A percentile compares a stretch with the other conserved stretches of the same genome.
These are phyloP conservation scores for Parapristionchus giblindavisi DNA, from an alignment of 2,888 invertebrate species.

Conservation along the genomic window DNA sequence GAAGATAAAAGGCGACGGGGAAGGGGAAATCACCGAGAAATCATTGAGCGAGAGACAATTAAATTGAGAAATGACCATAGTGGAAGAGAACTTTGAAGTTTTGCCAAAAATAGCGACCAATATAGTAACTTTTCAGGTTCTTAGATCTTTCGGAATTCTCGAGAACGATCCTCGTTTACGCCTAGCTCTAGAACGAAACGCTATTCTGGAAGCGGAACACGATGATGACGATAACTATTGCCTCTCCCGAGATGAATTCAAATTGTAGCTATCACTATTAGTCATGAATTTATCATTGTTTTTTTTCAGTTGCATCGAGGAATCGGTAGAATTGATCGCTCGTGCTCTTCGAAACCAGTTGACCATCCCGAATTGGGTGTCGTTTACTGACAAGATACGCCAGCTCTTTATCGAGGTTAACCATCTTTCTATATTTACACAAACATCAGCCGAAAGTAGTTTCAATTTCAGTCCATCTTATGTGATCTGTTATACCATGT, in stretches of 20 bases:
- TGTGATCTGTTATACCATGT: conserved; percentile 8
- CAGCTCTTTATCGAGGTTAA: conserved; percentile 92
- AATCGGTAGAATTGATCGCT: conserved; percentile 53
- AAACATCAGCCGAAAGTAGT: neutral
- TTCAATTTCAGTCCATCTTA: neutral
- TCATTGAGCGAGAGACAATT: neutral
- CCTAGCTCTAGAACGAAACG: conserved; percentile 7
- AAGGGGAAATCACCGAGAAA: conserved; percentile 11
- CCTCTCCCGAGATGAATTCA: conserved; percentile 56
- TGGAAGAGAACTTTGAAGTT: neutral
- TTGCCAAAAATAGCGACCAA: too few relatives aligned
- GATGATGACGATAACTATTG: conserved; percentile 44
- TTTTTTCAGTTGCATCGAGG: conserved; percentile 46
- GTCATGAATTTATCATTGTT: neutral
- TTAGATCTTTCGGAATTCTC: conserved; percentile 65
- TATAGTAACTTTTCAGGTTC: conserved; percentile 44
- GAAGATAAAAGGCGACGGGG: neutral
- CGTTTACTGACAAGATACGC: conserved; percentile 89
- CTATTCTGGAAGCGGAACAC: conserved; percentile 19
- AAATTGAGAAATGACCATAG: conserved; percentile 6
- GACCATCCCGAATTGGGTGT: conserved; percentile 90
- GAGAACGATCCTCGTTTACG: conserved; percentile 55
- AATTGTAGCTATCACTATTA: conserved; percentile 45
- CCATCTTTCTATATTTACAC: conserved; percentile 74
- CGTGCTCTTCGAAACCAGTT: conserved; percentile 77